phyloP scores from a whole-genome alignment of 2,888 invertebrate genomes.

The Acanthosepion pharaonis region DNA sequence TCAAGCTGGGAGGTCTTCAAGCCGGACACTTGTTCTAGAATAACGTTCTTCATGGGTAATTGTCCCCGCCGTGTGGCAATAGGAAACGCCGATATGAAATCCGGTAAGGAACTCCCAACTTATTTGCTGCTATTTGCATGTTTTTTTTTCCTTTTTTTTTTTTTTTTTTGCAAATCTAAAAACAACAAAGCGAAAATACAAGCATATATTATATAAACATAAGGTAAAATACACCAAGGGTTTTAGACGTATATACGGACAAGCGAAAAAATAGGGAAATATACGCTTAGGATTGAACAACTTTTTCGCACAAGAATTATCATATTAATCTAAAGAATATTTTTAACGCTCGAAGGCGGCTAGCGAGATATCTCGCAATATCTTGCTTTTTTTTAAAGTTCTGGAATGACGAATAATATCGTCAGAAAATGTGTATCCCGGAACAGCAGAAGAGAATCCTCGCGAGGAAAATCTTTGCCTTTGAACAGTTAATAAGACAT shows the following conservation, averaged over 20 bases:
- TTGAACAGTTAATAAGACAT: too few species aligned
- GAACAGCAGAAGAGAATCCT: too few species aligned
- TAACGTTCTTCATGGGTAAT: not conserved
- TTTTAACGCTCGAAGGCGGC: not conserved
- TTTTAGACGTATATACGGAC: not conserved
- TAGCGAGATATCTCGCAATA: too few species aligned
- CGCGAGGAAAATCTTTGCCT: too few species aligned
- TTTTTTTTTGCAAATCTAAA: not conserved
- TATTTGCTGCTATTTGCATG: not conserved
- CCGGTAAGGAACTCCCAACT: not conserved
- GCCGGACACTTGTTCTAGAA: constrained; percentile 33
- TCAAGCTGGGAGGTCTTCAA: constrained; percentile 23
- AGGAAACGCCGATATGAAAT: not conserved
- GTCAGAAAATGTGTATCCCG: too few species aligned
- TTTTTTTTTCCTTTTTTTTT: not conserved
- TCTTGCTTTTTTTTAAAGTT: too few species aligned
- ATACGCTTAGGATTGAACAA: not conserved
- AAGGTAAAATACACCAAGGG: not conserved
- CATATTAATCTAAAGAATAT: not conserved
- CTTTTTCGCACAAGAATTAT: too few species aligned
- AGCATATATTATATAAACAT: not conserved
- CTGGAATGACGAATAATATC: too few species aligned
- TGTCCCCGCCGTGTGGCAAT: constrained; percentile 1
- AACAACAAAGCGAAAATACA: not conserved
- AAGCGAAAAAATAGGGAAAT: not conserved